Percentiles rank a stretch among this genome's conserved stretches.
Evolutionary conservation across 2,797 vertebrate genomes (phyloP).

Genomic region (Pteronotus mesoamericanus): DNA sequence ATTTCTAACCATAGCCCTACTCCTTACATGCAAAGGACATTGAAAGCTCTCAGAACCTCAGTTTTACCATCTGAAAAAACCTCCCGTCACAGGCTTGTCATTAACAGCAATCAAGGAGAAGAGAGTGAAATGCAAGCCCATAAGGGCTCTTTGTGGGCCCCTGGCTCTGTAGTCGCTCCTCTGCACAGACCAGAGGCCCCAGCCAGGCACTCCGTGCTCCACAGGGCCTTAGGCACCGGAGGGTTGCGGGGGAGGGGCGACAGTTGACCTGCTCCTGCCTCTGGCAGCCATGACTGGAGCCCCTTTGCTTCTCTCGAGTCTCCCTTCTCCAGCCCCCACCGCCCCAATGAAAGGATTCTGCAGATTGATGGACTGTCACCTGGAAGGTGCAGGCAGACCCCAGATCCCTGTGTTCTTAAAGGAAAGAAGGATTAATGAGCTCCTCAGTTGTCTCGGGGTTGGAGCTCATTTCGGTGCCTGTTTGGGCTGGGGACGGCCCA

Average conservation of each 20-base stretch:
- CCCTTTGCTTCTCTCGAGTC: neutral
- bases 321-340: neutral
- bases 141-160: neutral
- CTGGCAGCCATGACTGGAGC: neutral
- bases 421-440: slow-evolving; percentile 48
- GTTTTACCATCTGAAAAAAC: neutral
- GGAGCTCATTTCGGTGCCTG: neutral
- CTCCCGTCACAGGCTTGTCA: neutral
- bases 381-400: slow-evolving; percentile 18
- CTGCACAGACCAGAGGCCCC: neutral
- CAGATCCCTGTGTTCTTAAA: neutral
- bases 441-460: neutral
- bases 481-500: neutral
- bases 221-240: rapidly evolving
- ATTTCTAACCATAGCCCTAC: neutral
- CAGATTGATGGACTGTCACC: slow-evolving; percentile 37
- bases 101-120: neutral
- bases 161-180: neutral
- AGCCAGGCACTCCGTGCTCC: rapidly evolving
- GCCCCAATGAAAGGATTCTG: neutral
- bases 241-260: too few species aligned
- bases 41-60: neutral
- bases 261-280: neutral
- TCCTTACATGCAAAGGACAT: neutral
- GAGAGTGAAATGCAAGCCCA: neutral